Percentiles rank a stretch among this genome's conserved stretches.
phyloP scores from a whole-genome alignment of 1,140 invertebrate genomes.

The Formica exsecta region DNA sequence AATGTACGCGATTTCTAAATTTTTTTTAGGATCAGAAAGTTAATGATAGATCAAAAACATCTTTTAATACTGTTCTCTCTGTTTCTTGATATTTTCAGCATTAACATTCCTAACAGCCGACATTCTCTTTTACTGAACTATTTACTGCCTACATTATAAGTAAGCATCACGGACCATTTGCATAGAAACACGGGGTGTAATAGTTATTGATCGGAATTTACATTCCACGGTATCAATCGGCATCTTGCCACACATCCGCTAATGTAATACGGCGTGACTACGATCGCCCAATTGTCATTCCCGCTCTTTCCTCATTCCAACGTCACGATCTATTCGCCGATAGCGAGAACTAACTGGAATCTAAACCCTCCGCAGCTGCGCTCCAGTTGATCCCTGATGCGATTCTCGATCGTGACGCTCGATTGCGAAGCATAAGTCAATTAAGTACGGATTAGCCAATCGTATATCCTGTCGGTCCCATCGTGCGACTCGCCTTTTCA shows the following conservation, averaged over 20 bases:
- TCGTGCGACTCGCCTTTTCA: neutral
- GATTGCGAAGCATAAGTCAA: slow-evolving; percentile 72
- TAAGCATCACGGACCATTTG: slow-evolving; percentile 10
- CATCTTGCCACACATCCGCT: slow-evolving; percentile 54
- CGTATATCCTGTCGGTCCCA: slow-evolving; percentile 10
- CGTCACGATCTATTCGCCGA: slow-evolving; percentile 63
- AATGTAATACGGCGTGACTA: slow-evolving; percentile 66
- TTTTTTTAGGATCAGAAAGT: neutral
- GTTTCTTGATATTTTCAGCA: neutral
- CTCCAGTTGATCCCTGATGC: slow-evolving; percentile 67
- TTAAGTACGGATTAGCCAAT: slow-evolving; percentile 71
- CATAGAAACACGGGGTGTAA: slow-evolving; percentile 18
- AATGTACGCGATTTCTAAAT: neutral
- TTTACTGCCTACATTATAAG: neutral
- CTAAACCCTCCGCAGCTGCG: slow-evolving; percentile 63
- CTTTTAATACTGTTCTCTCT: neutral
- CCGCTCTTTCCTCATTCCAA: slow-evolving; percentile 58
- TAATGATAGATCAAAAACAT: neutral
- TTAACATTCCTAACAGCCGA: neutral
- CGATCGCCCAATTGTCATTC: slow-evolving; percentile 56
- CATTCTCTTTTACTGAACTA: neutral
- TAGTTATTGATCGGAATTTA: slow-evolving; percentile 27
- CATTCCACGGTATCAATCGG: slow-evolving; percentile 38
- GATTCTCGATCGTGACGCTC: slow-evolving; percentile 69
- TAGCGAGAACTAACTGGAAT: slow-evolving; percentile 49